Evolutionary conservation across 2,888 invertebrate genomes (phyloP), one percentile per base, ranked within the genome.

Genomic region (Lasioglossum vierecki): DNA sequence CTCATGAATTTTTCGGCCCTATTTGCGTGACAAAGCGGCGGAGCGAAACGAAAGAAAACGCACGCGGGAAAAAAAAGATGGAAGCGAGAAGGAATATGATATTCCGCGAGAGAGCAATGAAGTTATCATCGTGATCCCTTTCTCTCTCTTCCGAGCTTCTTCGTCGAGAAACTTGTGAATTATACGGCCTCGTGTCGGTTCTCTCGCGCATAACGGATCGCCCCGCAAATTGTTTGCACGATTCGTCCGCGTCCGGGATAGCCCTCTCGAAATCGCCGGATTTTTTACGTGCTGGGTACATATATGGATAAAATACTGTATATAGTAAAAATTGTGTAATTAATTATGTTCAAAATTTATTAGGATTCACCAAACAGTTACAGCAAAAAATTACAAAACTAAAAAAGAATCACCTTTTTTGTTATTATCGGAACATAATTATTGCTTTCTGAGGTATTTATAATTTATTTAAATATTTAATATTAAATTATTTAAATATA

Each of bases 1-100:
- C 83, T 84, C 88, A 88, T 89, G 89, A 89, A 89, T 89, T 86
- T 89, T 86, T 89, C 89, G 86, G 22, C 15, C 35, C 77, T 77
- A 85, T 84, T 86, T 84, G 72, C 89, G 76, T 86, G 84, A 89
- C 82, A 83, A 88, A 79, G 74, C 76, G 35, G 26, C 26, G 60
- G 15, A 2, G 5, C 4, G 26, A 13, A 26, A 4, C 8, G 18
- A 35, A 15, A 15, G 82, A 30, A 53, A 53, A 53, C 53, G 53
- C 30, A 26, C 1, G 39, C 49, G 53, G 53, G 66, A n/a, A 18
- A 2, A 22, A 30, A 8, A 9, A n/a, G 3, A 22, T 3, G 22
- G 9, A 18, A 44, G 26, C 13, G 26, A 26, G 60, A 60, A 60
- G 6, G 44, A 70, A 70, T 39, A 80, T 26, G 49, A 79, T 63